Conservation (phyloP, 2,888 invertebrate species). For the Drosophila macrospina region DNA sequence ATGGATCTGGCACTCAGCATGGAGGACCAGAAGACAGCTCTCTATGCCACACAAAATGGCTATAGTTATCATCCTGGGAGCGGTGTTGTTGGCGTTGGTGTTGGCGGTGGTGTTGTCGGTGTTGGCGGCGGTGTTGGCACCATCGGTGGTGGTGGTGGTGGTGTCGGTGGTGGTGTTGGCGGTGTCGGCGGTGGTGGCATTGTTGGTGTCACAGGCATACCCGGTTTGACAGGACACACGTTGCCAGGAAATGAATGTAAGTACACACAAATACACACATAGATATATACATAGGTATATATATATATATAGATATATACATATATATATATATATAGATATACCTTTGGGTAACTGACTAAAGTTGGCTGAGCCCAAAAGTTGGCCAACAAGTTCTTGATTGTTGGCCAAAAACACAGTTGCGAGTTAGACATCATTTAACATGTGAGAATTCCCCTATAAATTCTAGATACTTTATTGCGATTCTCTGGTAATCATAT, state of each 20-base stretch:
- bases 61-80: slow-evolving; percentile 93
- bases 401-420: slow-evolving; percentile 22
- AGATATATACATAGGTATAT: no score
- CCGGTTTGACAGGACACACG: slow-evolving; percentile 88
- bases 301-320: slow-evolving; percentile 7
- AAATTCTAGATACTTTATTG: background rate
- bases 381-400: slow-evolving; percentile 14
- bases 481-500: background rate
- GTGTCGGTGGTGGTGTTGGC: slow-evolving; percentile 42
- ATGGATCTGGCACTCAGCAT: slow-evolving; percentile 93
- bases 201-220: slow-evolving; percentile 77
- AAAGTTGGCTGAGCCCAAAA: background rate
- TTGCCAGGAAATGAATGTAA: slow-evolving; percentile 93
- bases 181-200: slow-evolving; percentile 51
- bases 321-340: no score
- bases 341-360: background rate
- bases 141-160: slow-evolving; percentile 49
- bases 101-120: slow-evolving; percentile 52
- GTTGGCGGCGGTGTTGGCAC: slow-evolving; percentile 48
- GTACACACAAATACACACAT: slow-evolving; percentile 83
- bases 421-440: no score
- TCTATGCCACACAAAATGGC: slow-evolving; percentile 93
- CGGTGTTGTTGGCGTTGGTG: slow-evolving; percentile 84
- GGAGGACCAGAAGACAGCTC: slow-evolving; percentile 94
- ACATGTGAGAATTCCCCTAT: no score